Evolutionary conservation across 2,888 invertebrate genomes (phyloP).

Genomic region (Prosapia bicincta): DNA sequence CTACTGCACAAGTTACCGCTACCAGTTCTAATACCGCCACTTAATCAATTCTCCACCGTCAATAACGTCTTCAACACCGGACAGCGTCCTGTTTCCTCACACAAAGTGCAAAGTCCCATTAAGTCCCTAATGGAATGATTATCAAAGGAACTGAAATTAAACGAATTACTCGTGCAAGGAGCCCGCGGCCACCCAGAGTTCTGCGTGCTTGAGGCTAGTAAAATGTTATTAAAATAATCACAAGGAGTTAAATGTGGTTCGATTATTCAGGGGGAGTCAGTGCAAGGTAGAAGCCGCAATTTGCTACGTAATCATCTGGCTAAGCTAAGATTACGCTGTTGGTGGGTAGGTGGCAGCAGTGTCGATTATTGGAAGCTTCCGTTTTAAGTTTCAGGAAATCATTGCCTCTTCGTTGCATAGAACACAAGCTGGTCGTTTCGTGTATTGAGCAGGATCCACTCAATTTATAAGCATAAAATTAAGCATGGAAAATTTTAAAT

Average conservation of each 20-base stretch:
- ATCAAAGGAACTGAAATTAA: neutral
- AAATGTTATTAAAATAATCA: slow-evolving; percentile 24
- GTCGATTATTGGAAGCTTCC: neutral
- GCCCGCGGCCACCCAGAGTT: slow-evolving; percentile 17
- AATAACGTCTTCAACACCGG: no score
- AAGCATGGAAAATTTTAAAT: no score
- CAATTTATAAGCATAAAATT: no score
- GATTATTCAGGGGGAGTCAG: slow-evolving; percentile 14
- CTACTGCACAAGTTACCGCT: no score
- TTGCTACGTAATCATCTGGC: neutral
- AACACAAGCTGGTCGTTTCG: no score
- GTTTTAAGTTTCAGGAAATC: no score
- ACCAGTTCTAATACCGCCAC: no score
- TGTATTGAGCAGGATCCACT: no score
- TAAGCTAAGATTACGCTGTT: neutral
- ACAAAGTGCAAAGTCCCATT: neutral
- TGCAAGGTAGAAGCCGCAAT: neutral
- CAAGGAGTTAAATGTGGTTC: slow-evolving; percentile 22
- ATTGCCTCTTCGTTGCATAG: no score
- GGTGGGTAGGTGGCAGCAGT: neutral
- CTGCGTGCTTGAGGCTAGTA: neutral
- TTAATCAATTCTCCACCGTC: no score
- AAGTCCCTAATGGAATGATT: neutral
- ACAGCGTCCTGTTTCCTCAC: no score
- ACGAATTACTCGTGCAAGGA: slow-evolving; percentile 10